Evolutionary conservation across 2,113 vertebrate genomes (phyloP), one percentile per base, ranked within the genome.

Genomic region (Zingel zingel): DNA sequence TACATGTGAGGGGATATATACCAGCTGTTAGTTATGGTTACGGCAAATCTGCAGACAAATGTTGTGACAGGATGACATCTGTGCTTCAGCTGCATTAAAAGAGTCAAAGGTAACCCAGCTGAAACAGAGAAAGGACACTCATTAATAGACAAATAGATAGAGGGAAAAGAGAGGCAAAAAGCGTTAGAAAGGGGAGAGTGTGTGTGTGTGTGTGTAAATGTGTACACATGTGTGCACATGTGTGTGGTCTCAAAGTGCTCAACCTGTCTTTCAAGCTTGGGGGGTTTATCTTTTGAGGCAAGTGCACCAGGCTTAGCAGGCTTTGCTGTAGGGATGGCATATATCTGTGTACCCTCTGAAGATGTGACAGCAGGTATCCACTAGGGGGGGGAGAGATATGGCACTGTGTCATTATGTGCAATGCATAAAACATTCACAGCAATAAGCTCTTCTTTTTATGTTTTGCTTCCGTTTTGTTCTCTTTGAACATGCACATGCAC

Each of bases 231-330:
- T 27, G 27, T 2, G 2, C 27, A 2, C 27, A 27, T 47, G 64
- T 47, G 63, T 86, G 87, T 79, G 86, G 74, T 74, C 80, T 86
- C 43, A 77, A 86, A 87, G 89, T 86, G 74, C 74, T 89, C 86
- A 80, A 64, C 33, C 78, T 90, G 92, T 86, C 93, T 92, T 87
- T 94, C 92, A 92, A 83, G 93, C 92, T 94, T 90, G 67, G 56
- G 56, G 83, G 83, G 27, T 90, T 94, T 94, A 91, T 92, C 91
- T 90, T 65, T 70, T 68, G 45, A 85, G 88, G 84, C 81, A 82
- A 87, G 87, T 77, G 85, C 89, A 90, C 76, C 75, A 77, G 88
- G 87, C 78, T 92, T 84, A 92, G 85, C 81, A 69, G 88, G 64
- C 88, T 92, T 74, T 89, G 78, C 88, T 84, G 82, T 70, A 53